A percentile compares a stretch with the other conserved stretches of the same genome.
These are phyloP conservation scores for Planiliza haematocheilus DNA, from an alignment of 2,113 vertebrate genomes.

Conservation along the genomic window DNA sequence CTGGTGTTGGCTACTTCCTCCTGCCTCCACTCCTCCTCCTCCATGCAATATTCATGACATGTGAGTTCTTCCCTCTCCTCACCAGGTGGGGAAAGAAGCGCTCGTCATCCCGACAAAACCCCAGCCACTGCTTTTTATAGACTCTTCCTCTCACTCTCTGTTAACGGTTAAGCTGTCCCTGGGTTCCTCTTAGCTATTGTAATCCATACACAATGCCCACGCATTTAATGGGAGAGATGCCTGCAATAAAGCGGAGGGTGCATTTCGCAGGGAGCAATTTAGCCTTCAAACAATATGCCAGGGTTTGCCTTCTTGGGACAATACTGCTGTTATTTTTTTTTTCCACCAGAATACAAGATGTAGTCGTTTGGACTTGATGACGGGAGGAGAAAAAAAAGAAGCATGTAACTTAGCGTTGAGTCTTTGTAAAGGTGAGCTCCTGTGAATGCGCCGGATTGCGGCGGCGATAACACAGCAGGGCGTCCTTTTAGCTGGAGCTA, in stretches of 20 bases:
- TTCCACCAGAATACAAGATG: constrained; percentile 41
- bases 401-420: constrained; percentile 20
- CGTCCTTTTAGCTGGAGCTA: constrained; percentile 13
- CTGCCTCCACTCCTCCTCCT: constrained; percentile 33
- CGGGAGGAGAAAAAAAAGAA: constrained; percentile 25
- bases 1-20: constrained; percentile 54
- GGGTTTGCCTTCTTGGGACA: constrained; percentile 63
- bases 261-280: constrained; percentile 71
- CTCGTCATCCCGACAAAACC: constrained; percentile 54
- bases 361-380: constrained; percentile 49
- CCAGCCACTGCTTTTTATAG: constrained; percentile 71
- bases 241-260: constrained; percentile 71
- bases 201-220: constrained; percentile 77
- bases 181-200: constrained; percentile 78
- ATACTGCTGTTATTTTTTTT: constrained; percentile 48
- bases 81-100: constrained; percentile 64
- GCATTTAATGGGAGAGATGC: constrained; percentile 69
- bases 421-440: constrained; percentile 32
- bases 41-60: constrained; percentile 68
- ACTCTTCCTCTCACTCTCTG: constrained; percentile 55
- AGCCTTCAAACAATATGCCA: constrained; percentile 71
- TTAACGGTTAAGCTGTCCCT: constrained; percentile 74
- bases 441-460: constrained; percentile 9
- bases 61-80: constrained; percentile 53
- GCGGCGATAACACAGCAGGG: constrained; percentile 3